Percentiles rank a stretch among this genome's conserved stretches.
These are phyloP conservation scores for Knipowitschia caucasica DNA, from an alignment of 2,797 vertebrate species.

Conservation along the genomic window DNA sequence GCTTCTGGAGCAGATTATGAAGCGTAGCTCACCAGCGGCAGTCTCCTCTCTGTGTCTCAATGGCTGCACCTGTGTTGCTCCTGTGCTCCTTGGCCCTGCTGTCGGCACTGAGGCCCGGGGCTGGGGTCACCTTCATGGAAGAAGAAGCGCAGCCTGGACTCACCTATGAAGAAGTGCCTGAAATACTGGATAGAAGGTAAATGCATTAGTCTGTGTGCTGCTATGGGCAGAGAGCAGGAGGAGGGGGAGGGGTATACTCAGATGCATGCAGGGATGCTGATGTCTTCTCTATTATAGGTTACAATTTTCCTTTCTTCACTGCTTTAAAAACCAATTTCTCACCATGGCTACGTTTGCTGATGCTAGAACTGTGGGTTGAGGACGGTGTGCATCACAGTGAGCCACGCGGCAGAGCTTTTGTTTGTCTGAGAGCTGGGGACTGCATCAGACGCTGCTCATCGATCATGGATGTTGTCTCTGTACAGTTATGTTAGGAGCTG, in stretches of 20 bases:
- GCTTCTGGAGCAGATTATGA: conserved; percentile 82
- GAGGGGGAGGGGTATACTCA: conserved; percentile 24
- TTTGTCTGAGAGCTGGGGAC: conserved; percentile 63
- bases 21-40: conserved; percentile 76
- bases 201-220: conserved; percentile 41
- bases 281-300: conserved; percentile 37
- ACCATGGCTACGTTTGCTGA: conserved; percentile 35
- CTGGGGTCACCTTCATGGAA: conserved; percentile 67
- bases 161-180: conserved; percentile 78
- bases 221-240: conserved; percentile 30
- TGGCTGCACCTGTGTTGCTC: conserved; percentile 80
- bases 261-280: conserved; percentile 61
- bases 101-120: conserved; percentile 66
- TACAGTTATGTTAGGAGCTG: conserved; percentile 54
- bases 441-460: conserved; percentile 70
- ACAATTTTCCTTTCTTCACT: conserved; percentile 2
- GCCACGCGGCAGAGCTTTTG: conserved; percentile 48
- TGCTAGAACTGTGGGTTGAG: conserved; percentile 5
- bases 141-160: conserved; percentile 65
- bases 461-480: conserved; percentile 70
- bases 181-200: conserved; percentile 80
- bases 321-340: conserved; percentile 18
- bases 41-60: conserved; percentile 79
- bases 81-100: conserved; percentile 73
- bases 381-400: conserved; percentile 19